Base-by-base conservation (phyloP, 1,140 invertebrate species). In the Drosophila tsacasi region DNA sequence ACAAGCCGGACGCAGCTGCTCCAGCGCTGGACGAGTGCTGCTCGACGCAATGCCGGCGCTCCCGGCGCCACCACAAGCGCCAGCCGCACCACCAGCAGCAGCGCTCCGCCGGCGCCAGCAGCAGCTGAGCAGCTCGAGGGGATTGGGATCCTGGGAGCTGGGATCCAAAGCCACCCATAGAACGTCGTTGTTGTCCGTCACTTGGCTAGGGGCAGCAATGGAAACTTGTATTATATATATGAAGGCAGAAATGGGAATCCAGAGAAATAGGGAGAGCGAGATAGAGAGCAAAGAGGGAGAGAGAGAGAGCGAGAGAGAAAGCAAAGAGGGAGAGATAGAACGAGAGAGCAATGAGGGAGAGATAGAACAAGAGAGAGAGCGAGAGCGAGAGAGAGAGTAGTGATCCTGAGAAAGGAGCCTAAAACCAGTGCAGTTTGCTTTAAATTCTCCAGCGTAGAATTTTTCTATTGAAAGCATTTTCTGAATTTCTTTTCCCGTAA, bases 11-110 rank as follows among this genome's bases (percentile, higher is more conserved):
- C 77, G 42, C 92, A 39, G 61, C 27, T 2, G 74, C 68, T 17
- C 75, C 82, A 21, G 92, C 93, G 27, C 76, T 91, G 17, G 94
- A 95, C 71, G 94, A 95, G 66, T 95, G 94, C 84, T 95, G 94
- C 64, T 91, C 92, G 21, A 93, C 86, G 35, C 94, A 95, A 58
- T 95, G 94, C 73, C 91, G 93, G 64, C 91, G 94, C 6, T 91
- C 94, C 50, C 82, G 94, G 58, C 93, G 94, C 58, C 94, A 94
- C 76, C 81, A 94, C 93, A 81, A 91, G 77, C 82, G 82, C 15
- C 84, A 82, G 49, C 79, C 54, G 55, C 81, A 80, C 25, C 79
- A 86, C n/a, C 83, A 78, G 58, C 83, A 78, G 63, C 83, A 79
- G 63, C 89, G 69, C 21, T 59, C 52, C 39, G 30, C 68, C 76